Base-by-base conservation (phyloP, 2,797 vertebrate genomes). In the Helostoma temminkii region DNA sequence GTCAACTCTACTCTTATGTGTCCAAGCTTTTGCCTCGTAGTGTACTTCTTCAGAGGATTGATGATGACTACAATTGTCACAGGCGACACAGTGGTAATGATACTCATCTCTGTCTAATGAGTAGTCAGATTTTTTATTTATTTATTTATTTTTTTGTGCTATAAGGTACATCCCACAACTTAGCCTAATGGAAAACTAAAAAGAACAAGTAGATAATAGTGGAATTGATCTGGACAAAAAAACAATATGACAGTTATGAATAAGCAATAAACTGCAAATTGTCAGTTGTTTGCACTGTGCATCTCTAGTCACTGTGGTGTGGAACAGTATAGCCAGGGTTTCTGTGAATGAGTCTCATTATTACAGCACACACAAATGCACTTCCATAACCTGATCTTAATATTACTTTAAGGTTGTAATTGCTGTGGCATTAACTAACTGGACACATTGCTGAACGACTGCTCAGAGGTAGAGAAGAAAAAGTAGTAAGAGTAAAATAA, bases 401-500 rank as follows among this genome's bases (percentile, higher is more conserved):
- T 55, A 49, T 46, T 22, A 67, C 28, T 52, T 46, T 19, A 22
- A 43, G 47, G 36, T 70, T 50, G 56, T 58, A 64, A 61, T 37
- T 65, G 32, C 47, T 37, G 64, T 41, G 12, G 28, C 16, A 21
- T 52, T 53, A 28, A 52, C 61, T 62, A 60, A 71, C 32, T 61
- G 34, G 54, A 37, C 41, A 60, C 61, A 59, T 47, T 50, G 49
- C 47, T 60, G 36, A 74, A 62, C 47, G 66, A 65, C 39, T 74
- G 63, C 66, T 82, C 41, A 66, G 77, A 79, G 76, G 54, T 77
- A 80, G 73, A 64, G 59, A 55, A 74, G 66, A 58, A 50, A 11
- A n/a, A n/a, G n/a, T n/a, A n/a, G n/a, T 26, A 6, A 32, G 32
- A 42, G 32, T 3, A 39, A 63, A 47, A 56, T 19, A 47, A 68